Base-by-base conservation (phyloP, 2,113 vertebrate genomes). In the Aspiorhynchus laticeps region DNA sequence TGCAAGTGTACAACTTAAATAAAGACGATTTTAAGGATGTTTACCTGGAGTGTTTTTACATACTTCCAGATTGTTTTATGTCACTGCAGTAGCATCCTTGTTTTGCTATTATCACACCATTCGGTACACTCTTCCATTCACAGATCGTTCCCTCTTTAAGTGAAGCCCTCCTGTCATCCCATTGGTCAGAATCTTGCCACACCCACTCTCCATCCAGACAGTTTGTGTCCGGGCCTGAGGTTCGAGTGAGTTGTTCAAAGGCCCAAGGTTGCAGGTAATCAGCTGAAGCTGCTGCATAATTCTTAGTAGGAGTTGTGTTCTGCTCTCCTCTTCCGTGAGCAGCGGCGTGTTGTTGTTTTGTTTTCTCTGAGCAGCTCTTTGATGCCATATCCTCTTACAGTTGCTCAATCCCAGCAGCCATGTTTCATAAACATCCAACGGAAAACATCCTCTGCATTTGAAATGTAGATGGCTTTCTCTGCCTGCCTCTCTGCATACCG, bases 381-480 rank as follows among this genome's bases (percentile, higher is more conserved):
- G 94, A 96, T 94, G 93, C 90, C 84, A 84, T 92, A 93, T 95
- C 93, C 88, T 90, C 92, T 95, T 95, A 94, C 94, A 92, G 93
- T 88, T 82, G 63, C 94, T 93, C 93, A 93, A 90, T 95, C 92
- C 90, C 91, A 89, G 93, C 93, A 95, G 94, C 92, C 92, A 91
- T 95, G 93, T 95, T 95, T 88, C 94, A 93, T 94, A 95, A 95
- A 94, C 94, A 93, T 89, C 84, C 90, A 93, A 93, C 89, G 85
- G 92, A 93, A 94, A 95, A 94, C 94, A 94, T 94, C 94, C 92
- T 92, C 91, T 88, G 92, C 93, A 93, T 95, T 95, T 94, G 94
- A 96, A 95, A 95, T 94, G 90, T 93, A 94, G 93, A 95, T 94
- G 83, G 89, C 88, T 74, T 90, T 91, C 88, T 89, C 87, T 91